A percentile compares a stretch with the other conserved stretches of the same genome.
phyloP scores from a whole-genome alignment of 2,113 vertebrate genomes.

The Phoxinus phoxinus region DNA sequence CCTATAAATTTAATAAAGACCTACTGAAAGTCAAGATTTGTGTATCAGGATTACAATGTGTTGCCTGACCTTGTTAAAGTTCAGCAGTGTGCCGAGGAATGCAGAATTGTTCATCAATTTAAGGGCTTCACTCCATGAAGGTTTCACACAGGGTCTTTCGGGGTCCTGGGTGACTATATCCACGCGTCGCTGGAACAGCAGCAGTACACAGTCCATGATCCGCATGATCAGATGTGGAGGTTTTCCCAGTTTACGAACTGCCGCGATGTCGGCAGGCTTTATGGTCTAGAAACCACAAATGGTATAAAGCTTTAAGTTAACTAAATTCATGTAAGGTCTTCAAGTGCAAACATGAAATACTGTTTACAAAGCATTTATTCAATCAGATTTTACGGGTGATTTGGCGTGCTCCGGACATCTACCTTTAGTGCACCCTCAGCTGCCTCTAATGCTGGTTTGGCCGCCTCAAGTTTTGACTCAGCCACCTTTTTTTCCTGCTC shows the following conservation, averaged over 20 bases:
- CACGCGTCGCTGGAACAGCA: slow-evolving; percentile 84
- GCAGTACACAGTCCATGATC: slow-evolving; percentile 86
- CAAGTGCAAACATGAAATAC: not conserved
- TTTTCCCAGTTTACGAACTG: slow-evolving; percentile 84
- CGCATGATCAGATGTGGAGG: slow-evolving; percentile 88
- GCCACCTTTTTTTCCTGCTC: slow-evolving; percentile 79
- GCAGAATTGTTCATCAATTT: slow-evolving; percentile 85
- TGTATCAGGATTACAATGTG: not conserved
- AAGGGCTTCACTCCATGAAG: slow-evolving; percentile 82
- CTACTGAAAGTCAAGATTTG: not conserved
- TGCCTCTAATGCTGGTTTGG: slow-evolving; percentile 80
- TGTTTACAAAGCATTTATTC: not conserved
- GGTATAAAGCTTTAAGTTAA: not conserved
- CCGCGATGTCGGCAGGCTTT: slow-evolving; percentile 85
- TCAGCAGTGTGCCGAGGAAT: slow-evolving; percentile 82
- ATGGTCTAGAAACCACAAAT: slow-evolving; percentile 74
- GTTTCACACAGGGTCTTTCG: slow-evolving; percentile 73
- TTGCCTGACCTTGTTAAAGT: slow-evolving; percentile 80
- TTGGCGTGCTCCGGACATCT: not conserved
- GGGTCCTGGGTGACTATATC: slow-evolving; percentile 76
- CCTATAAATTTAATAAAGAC: not conserved
- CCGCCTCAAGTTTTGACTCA: slow-evolving; percentile 81
- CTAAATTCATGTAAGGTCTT: not conserved
- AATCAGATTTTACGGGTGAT: not conserved
- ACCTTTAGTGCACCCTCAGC: slow-evolving; percentile 80